Base-by-base conservation (phyloP, 2,888 invertebrate genomes). In the Limnephilus auricula region DNA sequence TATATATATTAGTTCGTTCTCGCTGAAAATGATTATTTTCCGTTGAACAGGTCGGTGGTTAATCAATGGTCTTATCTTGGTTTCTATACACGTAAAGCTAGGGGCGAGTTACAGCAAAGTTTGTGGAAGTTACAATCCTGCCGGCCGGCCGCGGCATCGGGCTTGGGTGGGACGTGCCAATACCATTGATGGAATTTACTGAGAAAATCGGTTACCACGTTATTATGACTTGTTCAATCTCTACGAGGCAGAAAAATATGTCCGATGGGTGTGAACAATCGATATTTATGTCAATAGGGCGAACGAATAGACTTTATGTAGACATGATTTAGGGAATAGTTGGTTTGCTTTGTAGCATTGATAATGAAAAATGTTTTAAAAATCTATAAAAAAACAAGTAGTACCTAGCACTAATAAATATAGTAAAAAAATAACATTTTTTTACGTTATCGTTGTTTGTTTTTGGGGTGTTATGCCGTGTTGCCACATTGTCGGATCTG, bases 101-200 rank as follows among this genome's bases (percentile, higher is more conserved):
- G 65, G 18, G 6, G 30, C 15, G 18, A 18, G 80, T 80, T 80
- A 15, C 80, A 18, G n/a, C 50, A 87, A 87, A 87, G 87, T 87
- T 87, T 65, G 37, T n/a, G n/a, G 65, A 78, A 34, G 34, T 78
- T 37, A 25, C 78, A 87, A 86, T 65, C 87, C 87, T 32, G 12
- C 87, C 87, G 34, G 87, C 78, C 78, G 34, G 4, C 34, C 37
- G 9, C 45, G 78, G n/a, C n/a, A n/a, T n/a, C n/a, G n/a, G n/a
- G n/a, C n/a, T n/a, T n/a, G n/a, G n/a, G n/a, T n/a, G n/a, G 87
- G 37, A 37, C 87, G 87, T 88, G 87, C 34, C 2, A 32, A 37
- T 37, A 34, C 87, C 25, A 12, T 79, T 25, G 37, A 31, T 31
- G 37, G 78, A 78, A 78, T 88, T 86, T 82, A 34, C 25, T 45